These are phyloP conservation scores for Microdon myrmicae DNA, from an alignment of 2,888 invertebrate species.

Conservation along the genomic window DNA sequence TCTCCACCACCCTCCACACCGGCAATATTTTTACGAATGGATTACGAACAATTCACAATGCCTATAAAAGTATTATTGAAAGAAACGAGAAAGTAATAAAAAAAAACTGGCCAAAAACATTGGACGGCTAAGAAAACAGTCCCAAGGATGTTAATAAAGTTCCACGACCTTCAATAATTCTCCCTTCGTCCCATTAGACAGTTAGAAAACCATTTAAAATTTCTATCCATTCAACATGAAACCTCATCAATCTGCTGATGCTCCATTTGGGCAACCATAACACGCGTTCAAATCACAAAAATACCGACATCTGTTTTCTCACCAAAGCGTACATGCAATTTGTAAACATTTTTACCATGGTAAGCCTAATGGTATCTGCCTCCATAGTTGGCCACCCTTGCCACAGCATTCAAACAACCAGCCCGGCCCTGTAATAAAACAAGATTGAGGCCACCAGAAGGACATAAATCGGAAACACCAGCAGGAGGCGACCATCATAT, in stretches of 20 bases:
- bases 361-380: background rate
- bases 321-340: slow-evolving; percentile 44
- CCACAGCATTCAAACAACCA: background rate
- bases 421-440: slow-evolving; percentile 28
- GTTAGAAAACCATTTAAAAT: slow-evolving; percentile 45
- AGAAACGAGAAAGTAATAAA: too few relatives aligned
- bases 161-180: too few relatives aligned
- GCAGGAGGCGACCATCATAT: slow-evolving; percentile 40
- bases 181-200: slow-evolving; percentile 12
- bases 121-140: too few relatives aligned
- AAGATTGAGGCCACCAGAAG: slow-evolving; percentile 43
- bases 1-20: too few relatives aligned
- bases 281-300: slow-evolving; percentile 26
- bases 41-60: too few relatives aligned
- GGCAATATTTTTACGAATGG: too few relatives aligned
- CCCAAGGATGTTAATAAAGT: too few relatives aligned
- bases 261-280: slow-evolving; percentile 30
- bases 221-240: slow-evolving; percentile 47
- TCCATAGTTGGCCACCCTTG: background rate
- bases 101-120: too few relatives aligned
- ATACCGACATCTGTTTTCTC: slow-evolving; percentile 16
- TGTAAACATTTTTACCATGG: slow-evolving; percentile 37
- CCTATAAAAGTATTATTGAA: too few relatives aligned
- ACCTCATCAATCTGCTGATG: slow-evolving; percentile 46
- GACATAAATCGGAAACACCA: slow-evolving; percentile 37